Conservation (phyloP, 1,140 invertebrate species). For the Drosophila lacteicornis region DNA sequence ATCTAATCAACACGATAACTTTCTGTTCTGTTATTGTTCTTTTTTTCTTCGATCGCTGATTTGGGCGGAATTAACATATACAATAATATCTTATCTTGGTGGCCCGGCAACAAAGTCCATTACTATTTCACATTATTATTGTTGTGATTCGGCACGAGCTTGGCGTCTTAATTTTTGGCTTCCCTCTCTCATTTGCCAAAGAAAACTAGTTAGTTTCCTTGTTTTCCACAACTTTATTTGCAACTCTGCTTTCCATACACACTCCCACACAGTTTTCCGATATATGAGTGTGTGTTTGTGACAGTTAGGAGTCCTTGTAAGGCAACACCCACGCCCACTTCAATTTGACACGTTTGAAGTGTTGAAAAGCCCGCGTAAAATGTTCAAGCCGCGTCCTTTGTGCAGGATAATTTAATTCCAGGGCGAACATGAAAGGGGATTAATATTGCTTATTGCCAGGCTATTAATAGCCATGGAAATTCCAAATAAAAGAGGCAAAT, state of each 20-base stretch:
- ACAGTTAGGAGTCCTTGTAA: slow-evolving; percentile 41
- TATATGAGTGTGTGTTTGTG: slow-evolving; percentile 18
- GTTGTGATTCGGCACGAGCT: slow-evolving; percentile 4
- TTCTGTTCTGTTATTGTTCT: slow-evolving; percentile 39
- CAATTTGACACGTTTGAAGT: slow-evolving; percentile 62
- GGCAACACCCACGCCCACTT: slow-evolving; percentile 47
- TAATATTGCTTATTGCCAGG: slow-evolving; percentile 37
- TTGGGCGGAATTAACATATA: slow-evolving; percentile 46
- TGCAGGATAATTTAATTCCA: slow-evolving; percentile 47
- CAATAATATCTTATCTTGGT: slow-evolving; percentile 32
- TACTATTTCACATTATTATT: slow-evolving; percentile 39
- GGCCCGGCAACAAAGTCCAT: slow-evolving; percentile 11
- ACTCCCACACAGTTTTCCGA: background rate
- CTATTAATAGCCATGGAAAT: slow-evolving; percentile 48
- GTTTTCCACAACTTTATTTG: slow-evolving; percentile 4
- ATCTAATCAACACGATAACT: slow-evolving; percentile 69
- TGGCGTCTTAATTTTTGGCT: slow-evolving; percentile 9
- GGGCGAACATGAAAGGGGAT: slow-evolving; percentile 44
- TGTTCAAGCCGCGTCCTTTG: slow-evolving; percentile 31
- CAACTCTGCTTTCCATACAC: slow-evolving; percentile 6
- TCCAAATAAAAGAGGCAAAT: slow-evolving; percentile 10
- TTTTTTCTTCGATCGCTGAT: slow-evolving; percentile 22
- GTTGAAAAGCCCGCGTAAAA: slow-evolving; percentile 53
- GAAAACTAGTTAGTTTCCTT: slow-evolving; percentile 14
- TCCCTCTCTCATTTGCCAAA: background rate